Percentiles rank a stretch among this genome's conserved stretches.
Evolutionary conservation across 2,797 vertebrate species (phyloP).

Genomic region (Semaprochilodus insignis): DNA sequence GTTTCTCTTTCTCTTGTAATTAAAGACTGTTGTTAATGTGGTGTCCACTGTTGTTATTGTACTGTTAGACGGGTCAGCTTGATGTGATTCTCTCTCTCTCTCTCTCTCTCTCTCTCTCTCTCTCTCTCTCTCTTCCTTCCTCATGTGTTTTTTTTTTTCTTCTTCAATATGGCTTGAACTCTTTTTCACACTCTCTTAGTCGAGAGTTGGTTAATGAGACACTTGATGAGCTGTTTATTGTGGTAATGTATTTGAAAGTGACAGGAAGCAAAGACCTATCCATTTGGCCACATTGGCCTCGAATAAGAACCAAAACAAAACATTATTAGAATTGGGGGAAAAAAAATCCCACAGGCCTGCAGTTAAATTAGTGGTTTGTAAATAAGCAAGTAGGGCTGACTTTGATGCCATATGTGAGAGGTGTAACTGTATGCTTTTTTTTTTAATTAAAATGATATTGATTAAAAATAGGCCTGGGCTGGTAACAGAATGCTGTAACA

Average conservation of each 20-base stretch:
- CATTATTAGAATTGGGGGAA: too few species aligned
- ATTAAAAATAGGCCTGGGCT: too few species aligned
- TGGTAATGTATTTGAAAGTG: not conserved
- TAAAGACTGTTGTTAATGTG: too few species aligned
- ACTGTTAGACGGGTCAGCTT: too few species aligned
- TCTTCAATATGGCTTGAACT: not conserved
- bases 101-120: slow-evolving; percentile 1
- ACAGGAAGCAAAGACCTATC: too few species aligned
- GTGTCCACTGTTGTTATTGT: too few species aligned
- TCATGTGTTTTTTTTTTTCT: not conserved
- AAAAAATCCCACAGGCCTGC: not conserved
- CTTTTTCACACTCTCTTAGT: not conserved
- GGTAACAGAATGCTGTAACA: too few species aligned
- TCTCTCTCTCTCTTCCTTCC: not conserved
- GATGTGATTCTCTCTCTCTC: too few species aligned
- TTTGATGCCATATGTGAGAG: not conserved
- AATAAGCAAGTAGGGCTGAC: not conserved
- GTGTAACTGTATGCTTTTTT: not conserved
- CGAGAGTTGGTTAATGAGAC: not conserved
- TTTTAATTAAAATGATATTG: too few species aligned
- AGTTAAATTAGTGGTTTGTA: not conserved
- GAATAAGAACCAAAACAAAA: not conserved
- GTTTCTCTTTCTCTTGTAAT: not conserved
- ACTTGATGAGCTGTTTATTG: not conserved
- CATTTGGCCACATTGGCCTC: too few species aligned